Base-by-base conservation (phyloP, 2,113 vertebrate genomes). In the Oreotrochilus melanogaster region DNA sequence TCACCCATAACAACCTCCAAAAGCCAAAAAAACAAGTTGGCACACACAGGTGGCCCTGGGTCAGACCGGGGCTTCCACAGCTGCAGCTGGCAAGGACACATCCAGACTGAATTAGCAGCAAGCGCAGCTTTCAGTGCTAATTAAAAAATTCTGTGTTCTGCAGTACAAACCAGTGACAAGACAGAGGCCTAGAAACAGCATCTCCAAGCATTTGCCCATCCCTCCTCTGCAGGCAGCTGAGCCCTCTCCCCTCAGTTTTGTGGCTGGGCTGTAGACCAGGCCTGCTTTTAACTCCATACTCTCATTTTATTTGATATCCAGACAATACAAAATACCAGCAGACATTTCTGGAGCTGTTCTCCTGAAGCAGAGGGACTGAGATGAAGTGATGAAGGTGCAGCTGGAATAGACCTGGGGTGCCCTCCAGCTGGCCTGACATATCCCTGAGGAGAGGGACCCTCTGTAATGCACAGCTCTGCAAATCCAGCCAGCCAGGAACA, bases 281-380 rank as follows among this genome's bases (percentile, higher is more conserved):
- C 10, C 7, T 31, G 14, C 2, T 1, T 53, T 58, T 39, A 43
- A 22, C 13, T 19, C 50, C 30, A 4, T 1, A 2, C 0, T 7
- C 28, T 6, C 30, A 23, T 14, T 42, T 11, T 23, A 16, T 35
- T 7, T 57, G 51, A 39, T 13, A 53, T 7, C 12, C 54, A 53
- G 37, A 53, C 35, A 67, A 27, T 25, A 4, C 7, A 15, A 39
- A 76, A 45, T 18, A 61, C 15, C 0, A 67, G 31, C 71, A 76
- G 30, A 7, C 8, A 48, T 28, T 43, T 60, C 53, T 28, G 28
- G 54, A 74, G 43, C 70, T 62, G 1, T 28, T 76, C 72, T 37
- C 14, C 6, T 0, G 2, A 37, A 87, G 54, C 58, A 92, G 45
- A 89, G 39, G 61, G 65, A 45, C 31, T 37, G 71, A 45, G 76